phyloP scores from a whole-genome alignment of 2,113 vertebrate genomes.

The human region DNA sequence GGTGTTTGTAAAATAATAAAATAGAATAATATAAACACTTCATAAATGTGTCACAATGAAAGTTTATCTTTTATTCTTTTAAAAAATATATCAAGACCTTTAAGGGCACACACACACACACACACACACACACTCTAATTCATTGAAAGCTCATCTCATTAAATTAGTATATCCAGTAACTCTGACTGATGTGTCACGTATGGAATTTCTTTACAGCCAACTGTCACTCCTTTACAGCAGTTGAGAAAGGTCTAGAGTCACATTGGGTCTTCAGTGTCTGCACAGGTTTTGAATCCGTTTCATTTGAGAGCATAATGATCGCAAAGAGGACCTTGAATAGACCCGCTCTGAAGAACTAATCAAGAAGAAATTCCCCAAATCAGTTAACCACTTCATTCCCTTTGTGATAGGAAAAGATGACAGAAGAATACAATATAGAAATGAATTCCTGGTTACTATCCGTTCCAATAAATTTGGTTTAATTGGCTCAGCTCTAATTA shows the following conservation, averaged over 20 bases:
- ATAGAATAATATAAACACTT: not conserved
- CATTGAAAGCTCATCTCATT: not conserved
- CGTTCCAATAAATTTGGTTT: not conserved
- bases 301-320: not conserved
- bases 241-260: not conserved
- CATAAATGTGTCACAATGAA: not conserved
- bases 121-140: not conserved
- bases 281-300: not conserved
- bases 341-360: not conserved
- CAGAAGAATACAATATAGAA: not conserved
- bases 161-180: not conserved
- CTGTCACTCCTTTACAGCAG: not conserved
- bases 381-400: not conserved
- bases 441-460: not conserved
- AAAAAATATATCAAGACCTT: not conserved
- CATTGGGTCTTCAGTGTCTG: not conserved
- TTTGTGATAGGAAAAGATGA: not conserved
- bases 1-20: not conserved
- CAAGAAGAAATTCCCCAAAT: not conserved
- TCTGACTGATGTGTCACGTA: not conserved
- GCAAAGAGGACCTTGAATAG: not conserved
- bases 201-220: not conserved
- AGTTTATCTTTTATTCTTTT: not conserved
- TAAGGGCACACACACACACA: too few relatives aligned
- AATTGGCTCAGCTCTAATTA: not conserved